Evolutionary conservation across 2,113 vertebrate genomes (phyloP).

Genomic region (Pseudonaja textilis): DNA sequence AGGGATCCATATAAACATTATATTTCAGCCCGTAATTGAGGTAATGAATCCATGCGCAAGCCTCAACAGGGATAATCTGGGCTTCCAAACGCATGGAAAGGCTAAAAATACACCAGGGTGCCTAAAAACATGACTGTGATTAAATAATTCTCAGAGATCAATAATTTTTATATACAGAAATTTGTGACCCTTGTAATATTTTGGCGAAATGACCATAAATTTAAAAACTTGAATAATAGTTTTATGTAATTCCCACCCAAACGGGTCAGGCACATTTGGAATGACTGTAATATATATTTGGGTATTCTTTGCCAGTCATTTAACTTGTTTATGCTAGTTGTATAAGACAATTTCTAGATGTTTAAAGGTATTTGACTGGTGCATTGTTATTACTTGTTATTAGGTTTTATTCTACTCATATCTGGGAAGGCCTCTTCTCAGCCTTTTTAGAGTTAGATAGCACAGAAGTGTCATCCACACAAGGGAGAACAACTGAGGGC

Average conservation of each 20-base stretch:
- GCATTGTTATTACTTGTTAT: neutral
- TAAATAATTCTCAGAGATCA: neutral
- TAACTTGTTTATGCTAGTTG: neutral
- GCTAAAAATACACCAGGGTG: neutral
- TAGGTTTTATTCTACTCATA: neutral
- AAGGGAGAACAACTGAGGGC: neutral
- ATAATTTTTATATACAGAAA: neutral
- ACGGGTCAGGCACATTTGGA: neutral
- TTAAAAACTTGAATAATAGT: neutral
- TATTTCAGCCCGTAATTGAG: neutral
- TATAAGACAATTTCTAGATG: neutral
- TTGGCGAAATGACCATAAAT: neutral
- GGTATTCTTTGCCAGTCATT: neutral
- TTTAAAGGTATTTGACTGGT: neutral
- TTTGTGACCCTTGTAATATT: neutral
- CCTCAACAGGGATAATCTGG: neutral
- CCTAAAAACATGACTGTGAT: neutral
- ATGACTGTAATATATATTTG: neutral
- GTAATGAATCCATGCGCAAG: neutral
- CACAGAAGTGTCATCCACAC: neutral
- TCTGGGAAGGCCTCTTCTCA: neutral
- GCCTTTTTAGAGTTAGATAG: neutral
- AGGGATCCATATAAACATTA: neutral
- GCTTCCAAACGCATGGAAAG: neutral
- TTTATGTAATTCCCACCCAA: neutral